Conservation (phyloP, 1,140 invertebrate genomes). For the Sarcophaga peregrina region DNA sequence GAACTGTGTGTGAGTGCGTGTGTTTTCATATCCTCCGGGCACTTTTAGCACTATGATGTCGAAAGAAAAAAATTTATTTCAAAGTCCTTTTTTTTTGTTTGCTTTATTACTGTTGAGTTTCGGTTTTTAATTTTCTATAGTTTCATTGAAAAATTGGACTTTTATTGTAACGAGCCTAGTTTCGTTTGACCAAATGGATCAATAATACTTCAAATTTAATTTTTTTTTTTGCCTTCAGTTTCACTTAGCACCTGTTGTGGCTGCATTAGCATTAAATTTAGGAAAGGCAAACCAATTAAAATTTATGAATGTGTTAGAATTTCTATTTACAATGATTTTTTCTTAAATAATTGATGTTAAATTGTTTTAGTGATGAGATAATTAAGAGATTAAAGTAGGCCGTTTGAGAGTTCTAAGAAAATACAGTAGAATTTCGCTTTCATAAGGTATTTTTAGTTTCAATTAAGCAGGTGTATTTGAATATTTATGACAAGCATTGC, state of each 20-base stretch:
- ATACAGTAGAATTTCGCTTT: too few species aligned
- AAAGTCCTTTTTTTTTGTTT: neutral
- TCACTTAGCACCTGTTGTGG: neutral
- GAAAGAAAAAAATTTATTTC: neutral
- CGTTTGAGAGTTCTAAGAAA: too few species aligned
- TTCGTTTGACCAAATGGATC: neutral
- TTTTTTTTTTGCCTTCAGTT: neutral
- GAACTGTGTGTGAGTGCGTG: neutral
- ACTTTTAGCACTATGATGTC: slow-evolving; percentile 10
- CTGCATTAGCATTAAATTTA: neutral
- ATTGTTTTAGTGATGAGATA: too few species aligned
- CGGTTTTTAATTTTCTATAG: neutral
- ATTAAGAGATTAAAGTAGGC: too few species aligned
- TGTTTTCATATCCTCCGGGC: neutral
- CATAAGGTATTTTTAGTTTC: too few species aligned
- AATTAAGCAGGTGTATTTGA: too few species aligned
- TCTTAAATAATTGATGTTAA: slow-evolving; percentile 1
- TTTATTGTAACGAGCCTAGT: neutral
- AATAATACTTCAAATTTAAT: neutral
- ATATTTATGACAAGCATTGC: too few species aligned
- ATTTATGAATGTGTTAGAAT: slow-evolving; percentile 10
- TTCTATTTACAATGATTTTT: neutral
- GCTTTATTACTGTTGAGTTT: neutral
- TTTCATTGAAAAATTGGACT: neutral
- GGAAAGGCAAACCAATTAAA: neutral